A percentile compares a stretch with the other conserved stretches of the same genome.
These are phyloP conservation scores for Cheilosia variabilis DNA, from an alignment of 2,888 invertebrate genomes.

Conservation along the genomic window DNA sequence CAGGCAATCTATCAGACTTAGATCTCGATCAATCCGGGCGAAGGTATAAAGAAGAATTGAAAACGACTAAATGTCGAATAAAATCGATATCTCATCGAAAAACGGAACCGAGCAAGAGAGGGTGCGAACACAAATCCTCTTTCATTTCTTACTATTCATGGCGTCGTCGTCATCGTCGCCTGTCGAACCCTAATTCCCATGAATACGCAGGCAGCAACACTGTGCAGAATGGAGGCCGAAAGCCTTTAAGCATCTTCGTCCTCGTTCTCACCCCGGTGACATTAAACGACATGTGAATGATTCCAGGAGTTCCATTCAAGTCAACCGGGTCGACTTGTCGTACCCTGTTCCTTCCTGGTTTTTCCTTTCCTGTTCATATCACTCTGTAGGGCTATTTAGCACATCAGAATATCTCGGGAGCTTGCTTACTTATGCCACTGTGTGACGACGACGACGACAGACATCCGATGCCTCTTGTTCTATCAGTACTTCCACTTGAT, in stretches of 20 bases:
- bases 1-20: slow-evolving; percentile 53
- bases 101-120: not conserved
- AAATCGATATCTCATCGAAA: slow-evolving; percentile 46
- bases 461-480: slow-evolving; percentile 59
- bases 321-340: slow-evolving; percentile 47
- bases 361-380: slow-evolving; percentile 45
- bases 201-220: slow-evolving; percentile 17
- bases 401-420: slow-evolving; percentile 21
- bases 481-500: slow-evolving; percentile 74
- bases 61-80: slow-evolving; percentile 39
- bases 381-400: slow-evolving; percentile 57
- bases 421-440: not conserved
- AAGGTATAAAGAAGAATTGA: slow-evolving; percentile 18
- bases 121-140: not conserved
- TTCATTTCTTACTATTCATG: slow-evolving; percentile 31
- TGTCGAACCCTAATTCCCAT: slow-evolving; percentile 40
- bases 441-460: slow-evolving; percentile 17
- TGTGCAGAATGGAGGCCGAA: slow-evolving; percentile 1
- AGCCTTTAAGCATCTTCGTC: slow-evolving; percentile 8
- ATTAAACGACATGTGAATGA: slow-evolving; percentile 68
- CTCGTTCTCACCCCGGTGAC: slow-evolving; percentile 34
- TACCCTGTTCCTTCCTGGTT: slow-evolving; percentile 52
- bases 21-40: slow-evolving; percentile 44
- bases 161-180: slow-evolving; percentile 3
- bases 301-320: slow-evolving; percentile 50